Base-by-base conservation (phyloP, 2,113 vertebrate species). In the Leptobrachium leishanense region DNA sequence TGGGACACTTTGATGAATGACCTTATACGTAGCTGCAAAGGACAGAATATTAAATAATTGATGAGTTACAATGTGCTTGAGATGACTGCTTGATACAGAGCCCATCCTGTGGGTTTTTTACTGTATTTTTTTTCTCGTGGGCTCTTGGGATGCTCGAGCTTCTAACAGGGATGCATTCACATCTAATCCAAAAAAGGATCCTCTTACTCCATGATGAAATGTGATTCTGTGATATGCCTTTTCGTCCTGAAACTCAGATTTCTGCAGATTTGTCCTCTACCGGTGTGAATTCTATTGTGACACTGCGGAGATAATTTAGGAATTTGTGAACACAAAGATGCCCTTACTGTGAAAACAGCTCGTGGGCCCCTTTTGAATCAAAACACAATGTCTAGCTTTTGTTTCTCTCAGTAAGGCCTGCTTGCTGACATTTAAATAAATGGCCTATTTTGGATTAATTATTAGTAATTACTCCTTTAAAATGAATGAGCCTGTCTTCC, bases 41-140 rank as follows among this genome's bases (percentile, higher is more conserved):
- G 72, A 81, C 78, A 81, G 72, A 81, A 81, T 81, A 68, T 81
- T 81, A 81, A 81, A 81, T 81, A 81, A 81, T 81, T 81, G 72
- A 81, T 81, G 78, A 74, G 78, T 64, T 74, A 59, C 78, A 81
- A 68, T 81, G 78, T 68, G 78, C 65, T 74, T 80, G 59, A 74
- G 78, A 63, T 74, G 72, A 40, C 71, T 81, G 46, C 72, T 68
- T 81, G 64, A 74, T 81, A 81, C 78, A 74, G 68, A 81, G 71
- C 72, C 72, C 50, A 68, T 68, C 64, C 65, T 68, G 73, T 81
- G 72, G 67, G 66, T 74, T 43, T 42, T 81, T 74, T 73, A 20
- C 57, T 15, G 63, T 62, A 53, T 81, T 63, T 41, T 74, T 74
- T 73, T 55, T 66, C 72, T 72, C 73, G 42, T 70, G 66, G 74